Evolutionary conservation across 1,140 invertebrate species (phyloP).

Genomic region (Drosophila watanabei): DNA sequence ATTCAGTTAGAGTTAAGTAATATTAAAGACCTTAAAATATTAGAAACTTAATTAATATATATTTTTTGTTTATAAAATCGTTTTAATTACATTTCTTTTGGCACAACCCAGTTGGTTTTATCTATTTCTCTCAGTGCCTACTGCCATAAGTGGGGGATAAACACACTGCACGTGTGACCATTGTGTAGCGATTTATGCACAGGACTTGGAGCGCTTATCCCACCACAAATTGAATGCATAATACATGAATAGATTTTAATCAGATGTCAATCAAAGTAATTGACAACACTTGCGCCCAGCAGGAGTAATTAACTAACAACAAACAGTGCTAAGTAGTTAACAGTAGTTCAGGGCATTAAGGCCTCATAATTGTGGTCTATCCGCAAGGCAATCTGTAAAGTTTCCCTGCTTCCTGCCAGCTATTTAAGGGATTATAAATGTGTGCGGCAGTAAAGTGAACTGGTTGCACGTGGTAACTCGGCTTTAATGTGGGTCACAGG

Average conservation of each 20-base stretch:
- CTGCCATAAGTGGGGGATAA: background rate
- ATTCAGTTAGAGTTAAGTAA: background rate
- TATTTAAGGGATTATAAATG: conserved; percentile 3
- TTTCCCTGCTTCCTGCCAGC: background rate
- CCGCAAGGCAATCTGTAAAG: conserved; percentile 11
- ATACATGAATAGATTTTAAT: conserved; percentile 47
- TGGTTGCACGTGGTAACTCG: background rate
- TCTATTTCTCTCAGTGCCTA: background rate
- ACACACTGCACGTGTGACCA: conserved; percentile 7
- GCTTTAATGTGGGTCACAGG: conserved; percentile 6
- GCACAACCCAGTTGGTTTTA: background rate
- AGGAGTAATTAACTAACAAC: conserved; percentile 17
- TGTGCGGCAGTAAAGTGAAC: background rate
- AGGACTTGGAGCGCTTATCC: conserved; percentile 25
- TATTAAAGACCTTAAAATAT: background rate
- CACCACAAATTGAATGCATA: conserved; percentile 42
- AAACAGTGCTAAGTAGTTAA: conserved; percentile 11
- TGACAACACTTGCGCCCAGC: conserved; percentile 5
- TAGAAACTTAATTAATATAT: rapidly evolving
- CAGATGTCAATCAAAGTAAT: conserved; percentile 52
- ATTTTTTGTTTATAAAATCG: background rate
- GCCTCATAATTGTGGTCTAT: conserved; percentile 1
- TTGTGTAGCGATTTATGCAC: conserved; percentile 42
- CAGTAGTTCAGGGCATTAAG: conserved; percentile 7
- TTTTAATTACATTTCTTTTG: background rate